Conservation (phyloP, 2,888 invertebrate genomes). For the Hydropsyche betteni region DNA sequence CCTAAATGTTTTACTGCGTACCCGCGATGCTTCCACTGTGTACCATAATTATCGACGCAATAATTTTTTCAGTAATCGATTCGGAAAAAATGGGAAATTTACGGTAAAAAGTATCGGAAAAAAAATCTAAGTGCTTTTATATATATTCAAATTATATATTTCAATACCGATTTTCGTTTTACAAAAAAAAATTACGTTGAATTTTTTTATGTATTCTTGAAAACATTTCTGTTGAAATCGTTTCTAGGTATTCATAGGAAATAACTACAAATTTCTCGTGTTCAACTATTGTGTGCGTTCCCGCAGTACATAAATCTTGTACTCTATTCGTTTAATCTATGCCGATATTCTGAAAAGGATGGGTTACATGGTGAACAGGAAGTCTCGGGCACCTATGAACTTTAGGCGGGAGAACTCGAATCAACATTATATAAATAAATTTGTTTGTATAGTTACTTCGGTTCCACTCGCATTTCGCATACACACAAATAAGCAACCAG, state of each 20-base stretch:
- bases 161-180: no score
- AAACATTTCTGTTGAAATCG: background rate
- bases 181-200: no score
- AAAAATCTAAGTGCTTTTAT: no score
- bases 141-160: no score
- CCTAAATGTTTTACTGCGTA: constrained; percentile 15
- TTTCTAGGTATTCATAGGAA: background rate
- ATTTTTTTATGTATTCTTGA: no score
- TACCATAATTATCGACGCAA: no score
- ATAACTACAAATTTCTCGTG: background rate
- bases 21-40: background rate
- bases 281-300: background rate
- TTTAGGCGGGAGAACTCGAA: background rate
- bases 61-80: no score
- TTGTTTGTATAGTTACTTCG: background rate
- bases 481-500: no score
- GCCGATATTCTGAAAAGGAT: background rate
- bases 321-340: background rate
- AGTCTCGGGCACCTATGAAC: background rate
- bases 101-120: no score
- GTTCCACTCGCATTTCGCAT: no score
- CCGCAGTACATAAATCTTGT: constrained; percentile 10
- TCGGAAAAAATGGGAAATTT: no score
- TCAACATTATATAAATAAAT: constrained; percentile 20
- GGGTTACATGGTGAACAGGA: background rate